phyloP scores from a whole-genome alignment of 2,797 vertebrate genomes.

The Gymnopithys bicolor region DNA sequence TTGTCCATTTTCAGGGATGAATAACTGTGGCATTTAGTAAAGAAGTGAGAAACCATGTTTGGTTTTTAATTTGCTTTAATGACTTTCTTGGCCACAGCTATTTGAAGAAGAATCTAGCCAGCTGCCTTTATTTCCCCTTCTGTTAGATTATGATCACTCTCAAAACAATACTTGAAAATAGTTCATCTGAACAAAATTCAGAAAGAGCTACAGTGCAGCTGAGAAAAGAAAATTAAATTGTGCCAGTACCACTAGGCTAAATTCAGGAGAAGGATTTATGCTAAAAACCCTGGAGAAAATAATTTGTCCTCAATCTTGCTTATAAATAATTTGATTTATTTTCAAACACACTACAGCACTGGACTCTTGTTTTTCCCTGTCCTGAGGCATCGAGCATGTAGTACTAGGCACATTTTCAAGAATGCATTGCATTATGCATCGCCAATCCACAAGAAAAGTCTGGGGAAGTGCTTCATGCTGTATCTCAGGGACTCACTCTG shows the following conservation, averaged over 20 bases:
- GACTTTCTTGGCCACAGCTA: constrained; percentile 51
- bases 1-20: constrained; percentile 59
- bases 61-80: constrained; percentile 59
- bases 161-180: constrained; percentile 63
- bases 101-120: constrained; percentile 48
- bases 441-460: neutral
- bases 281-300: constrained; percentile 33
- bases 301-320: constrained; percentile 47
- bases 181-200: constrained; percentile 59
- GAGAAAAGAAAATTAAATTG: constrained; percentile 22
- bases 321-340: constrained; percentile 68
- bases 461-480: neutral
- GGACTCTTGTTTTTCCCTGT: neutral
- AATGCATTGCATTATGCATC: neutral
- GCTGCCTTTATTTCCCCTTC: constrained; percentile 47
- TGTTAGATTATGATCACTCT: constrained; percentile 52
- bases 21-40: constrained; percentile 38
- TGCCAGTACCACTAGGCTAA: neutral
- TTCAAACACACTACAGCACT: constrained; percentile 28
- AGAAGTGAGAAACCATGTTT: constrained; percentile 32
- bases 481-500: neutral
- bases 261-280: constrained; percentile 45
- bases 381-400: neutral
- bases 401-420: constrained; percentile 10
- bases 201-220: constrained; percentile 8